A percentile compares a stretch with the other conserved stretches of the same genome.
Evolutionary conservation across 2,113 vertebrate genomes (phyloP).

Genomic region (Pelvicachromis taeniatus): DNA sequence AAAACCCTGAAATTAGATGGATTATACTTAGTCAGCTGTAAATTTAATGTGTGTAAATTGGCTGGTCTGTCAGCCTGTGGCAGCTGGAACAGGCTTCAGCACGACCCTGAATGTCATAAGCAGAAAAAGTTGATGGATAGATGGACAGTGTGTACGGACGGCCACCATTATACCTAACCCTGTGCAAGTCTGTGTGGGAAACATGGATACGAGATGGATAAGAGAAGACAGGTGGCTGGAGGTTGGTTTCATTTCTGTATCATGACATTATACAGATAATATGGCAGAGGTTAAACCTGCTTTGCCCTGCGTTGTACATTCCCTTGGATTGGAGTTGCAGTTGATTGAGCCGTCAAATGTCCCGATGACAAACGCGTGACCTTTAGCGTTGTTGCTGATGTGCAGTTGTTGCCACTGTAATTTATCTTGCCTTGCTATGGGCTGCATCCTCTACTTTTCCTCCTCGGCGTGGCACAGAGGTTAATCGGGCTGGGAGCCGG

Average conservation of each 20-base stretch:
- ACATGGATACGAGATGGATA: neutral
- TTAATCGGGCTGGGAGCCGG: slow-evolving; percentile 27
- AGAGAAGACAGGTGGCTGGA: neutral
- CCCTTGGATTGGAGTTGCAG: neutral
- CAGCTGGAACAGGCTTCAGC: neutral
- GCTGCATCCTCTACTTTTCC: neutral
- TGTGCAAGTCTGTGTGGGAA: neutral
- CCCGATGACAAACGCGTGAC: neutral
- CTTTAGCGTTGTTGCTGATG: neutral
- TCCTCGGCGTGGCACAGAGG: neutral
- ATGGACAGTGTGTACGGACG: accelerated
- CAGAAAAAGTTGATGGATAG: neutral
- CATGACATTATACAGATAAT: neutral
- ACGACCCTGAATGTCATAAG: neutral
- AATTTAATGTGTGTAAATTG: neutral
- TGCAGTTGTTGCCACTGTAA: slow-evolving; percentile 37
- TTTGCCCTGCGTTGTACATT: neutral
- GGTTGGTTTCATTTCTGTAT: neutral
- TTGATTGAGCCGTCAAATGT: slow-evolving; percentile 3
- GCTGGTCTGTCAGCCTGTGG: neutral
- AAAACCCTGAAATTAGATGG: neutral
- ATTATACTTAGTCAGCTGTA: neutral
- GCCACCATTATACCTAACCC: neutral
- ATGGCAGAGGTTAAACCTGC: neutral
- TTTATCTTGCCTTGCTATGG: slow-evolving; percentile 1